Base-by-base conservation (phyloP, 2,797 vertebrate genomes). In the Cheirogaleus major region DNA sequence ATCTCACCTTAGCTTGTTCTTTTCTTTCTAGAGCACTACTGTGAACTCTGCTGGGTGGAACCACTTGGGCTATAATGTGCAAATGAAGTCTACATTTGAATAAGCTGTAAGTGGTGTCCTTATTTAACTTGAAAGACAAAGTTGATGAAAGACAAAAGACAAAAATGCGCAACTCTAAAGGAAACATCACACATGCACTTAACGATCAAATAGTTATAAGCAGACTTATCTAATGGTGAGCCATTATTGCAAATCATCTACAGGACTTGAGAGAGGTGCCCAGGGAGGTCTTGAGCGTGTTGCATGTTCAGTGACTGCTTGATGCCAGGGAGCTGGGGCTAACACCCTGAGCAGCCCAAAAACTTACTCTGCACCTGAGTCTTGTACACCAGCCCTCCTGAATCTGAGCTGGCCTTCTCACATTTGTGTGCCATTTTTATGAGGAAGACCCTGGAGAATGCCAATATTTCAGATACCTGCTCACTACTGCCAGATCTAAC, bases 61-160 rank as follows among this genome's bases (percentile, higher is more conserved):
- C 20, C 69, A 2, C 57, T 52, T 67, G 63, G 63, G 57, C 70
- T 80, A 23, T 41, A 67, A 86, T 14, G 43, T 52, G 57, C 35
- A 82, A 93, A 88, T n/a, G 35, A 89, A 89, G 45, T 41, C 59
- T 50, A 17, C 38, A 72, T 73, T 89, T 95, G 93, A 96, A 35
- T 95, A 65, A 82, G 17, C 82, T 38, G 25, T 50, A 81, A 43
- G 25, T 57, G 59, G 41, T 59, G 8, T 76, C 48, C 4, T 73
- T 75, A 32, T 13, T 45, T 61, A 75, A 90, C 27, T 35, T 20
- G 72, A 57, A 57, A 57, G 55, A 57, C 55, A 57, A 57, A 57
- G 55, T 57, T 25, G 41, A 76, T 72, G 72, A 91, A 81, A 81
- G 73, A 52, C 41, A 93, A 78, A 72, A 52, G 81, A 43, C 35